Evolutionary conservation across 2,113 vertebrate species (phyloP).

Genomic region (Progne subis): DNA sequence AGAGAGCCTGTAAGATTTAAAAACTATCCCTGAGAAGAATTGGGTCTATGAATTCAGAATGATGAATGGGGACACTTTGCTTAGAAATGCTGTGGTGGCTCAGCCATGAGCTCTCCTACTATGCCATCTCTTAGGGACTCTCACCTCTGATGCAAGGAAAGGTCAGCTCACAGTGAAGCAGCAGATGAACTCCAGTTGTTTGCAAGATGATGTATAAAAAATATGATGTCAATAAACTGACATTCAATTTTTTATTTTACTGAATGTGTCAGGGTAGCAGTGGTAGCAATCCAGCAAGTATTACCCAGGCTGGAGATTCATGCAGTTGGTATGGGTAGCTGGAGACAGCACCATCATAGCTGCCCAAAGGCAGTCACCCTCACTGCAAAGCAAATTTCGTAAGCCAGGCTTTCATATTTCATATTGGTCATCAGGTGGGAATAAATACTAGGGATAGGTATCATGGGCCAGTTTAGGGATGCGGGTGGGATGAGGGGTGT

Average conservation of each 20-base stretch:
- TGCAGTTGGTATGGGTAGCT: not conserved
- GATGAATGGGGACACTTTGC: not conserved
- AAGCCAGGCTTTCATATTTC: not conserved
- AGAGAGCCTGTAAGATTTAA: not conserved
- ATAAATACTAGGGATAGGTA: not conserved
- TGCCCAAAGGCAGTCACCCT: not conserved
- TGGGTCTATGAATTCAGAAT: not conserved
- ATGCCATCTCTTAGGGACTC: not conserved
- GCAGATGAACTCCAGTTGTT: not conserved
- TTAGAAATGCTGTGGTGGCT: not conserved
- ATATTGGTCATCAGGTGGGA: not conserved
- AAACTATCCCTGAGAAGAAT: not conserved
- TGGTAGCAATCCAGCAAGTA: not conserved
- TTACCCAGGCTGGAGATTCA: not conserved
- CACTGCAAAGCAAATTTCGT: not conserved
- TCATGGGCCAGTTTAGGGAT: fast-evolving
- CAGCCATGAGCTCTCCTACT: not conserved
- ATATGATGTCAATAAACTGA: not conserved
- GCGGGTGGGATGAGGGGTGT: not conserved
- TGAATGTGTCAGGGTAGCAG: not conserved
- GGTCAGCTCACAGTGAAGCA: not conserved
- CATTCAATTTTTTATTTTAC: not conserved
- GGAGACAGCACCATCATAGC: not conserved
- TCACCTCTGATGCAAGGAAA: not conserved
- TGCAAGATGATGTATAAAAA: not conserved